Evolutionary conservation across 1,140 invertebrate species (phyloP).

Genomic region (Palaemon carinicauda): DNA sequence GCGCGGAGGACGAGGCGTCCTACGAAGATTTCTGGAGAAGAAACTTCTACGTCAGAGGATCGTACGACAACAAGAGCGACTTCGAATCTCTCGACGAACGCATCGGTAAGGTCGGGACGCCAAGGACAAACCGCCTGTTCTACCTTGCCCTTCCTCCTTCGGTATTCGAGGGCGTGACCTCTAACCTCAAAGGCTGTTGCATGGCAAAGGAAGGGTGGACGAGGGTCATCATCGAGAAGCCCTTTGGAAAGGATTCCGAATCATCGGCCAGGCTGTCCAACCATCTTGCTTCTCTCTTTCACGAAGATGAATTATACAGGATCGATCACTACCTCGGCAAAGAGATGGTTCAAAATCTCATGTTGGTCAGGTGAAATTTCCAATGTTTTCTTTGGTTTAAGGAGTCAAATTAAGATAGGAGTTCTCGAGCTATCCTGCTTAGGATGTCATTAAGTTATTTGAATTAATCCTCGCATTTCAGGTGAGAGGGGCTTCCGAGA

Average conservation of each 20-base stretch:
- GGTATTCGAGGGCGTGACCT: conserved; percentile 89
- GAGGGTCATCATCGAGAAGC: conserved; percentile 97
- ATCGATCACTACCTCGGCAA: conserved; percentile 99
- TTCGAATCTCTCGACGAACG: conserved; percentile 83
- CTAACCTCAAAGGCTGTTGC: conserved; percentile 85
- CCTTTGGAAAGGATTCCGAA: conserved; percentile 92
- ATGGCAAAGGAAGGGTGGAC: conserved; percentile 89
- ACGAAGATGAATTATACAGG: conserved; percentile 95
- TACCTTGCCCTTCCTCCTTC: conserved; percentile 97
- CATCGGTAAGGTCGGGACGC: conserved; percentile 68
- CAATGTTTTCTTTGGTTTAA: background rate
- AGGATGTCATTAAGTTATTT: too few relatives aligned
- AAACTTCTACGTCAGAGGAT: conserved; percentile 86
- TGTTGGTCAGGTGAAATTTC: conserved; percentile 66
- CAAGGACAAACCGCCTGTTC: conserved; percentile 85
- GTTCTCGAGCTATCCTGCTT: too few relatives aligned
- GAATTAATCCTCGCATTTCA: too few relatives aligned
- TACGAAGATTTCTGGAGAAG: conserved; percentile 88
- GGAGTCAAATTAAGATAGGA: background rate
- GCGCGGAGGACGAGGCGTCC: conserved; percentile 74
- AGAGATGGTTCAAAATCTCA: conserved; percentile 99
- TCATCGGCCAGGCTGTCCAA: conserved; percentile 85
- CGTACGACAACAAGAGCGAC: conserved; percentile 81
- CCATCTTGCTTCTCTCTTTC: conserved; percentile 88
- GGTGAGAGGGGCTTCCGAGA: too few relatives aligned